Evolutionary conservation across 1,140 invertebrate species (phyloP).

Genomic region (Brachystomella parvula): DNA sequence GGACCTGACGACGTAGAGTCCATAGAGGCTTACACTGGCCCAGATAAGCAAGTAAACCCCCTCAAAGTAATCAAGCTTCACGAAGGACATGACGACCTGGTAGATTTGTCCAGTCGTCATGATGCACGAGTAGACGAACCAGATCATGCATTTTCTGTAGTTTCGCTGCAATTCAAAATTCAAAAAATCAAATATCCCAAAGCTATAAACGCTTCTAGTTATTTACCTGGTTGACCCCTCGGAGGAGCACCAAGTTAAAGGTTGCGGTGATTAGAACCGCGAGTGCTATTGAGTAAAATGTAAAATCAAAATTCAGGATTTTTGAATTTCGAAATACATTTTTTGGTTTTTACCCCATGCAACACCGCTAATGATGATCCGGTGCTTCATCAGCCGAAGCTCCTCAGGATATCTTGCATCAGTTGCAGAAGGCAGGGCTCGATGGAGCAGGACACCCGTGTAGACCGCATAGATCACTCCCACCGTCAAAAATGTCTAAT

Average conservation of each 20-base stretch:
- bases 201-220: not conserved
- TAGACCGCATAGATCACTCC: not conserved
- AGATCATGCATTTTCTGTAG: slow-evolving; percentile 10
- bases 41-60: slow-evolving; percentile 8
- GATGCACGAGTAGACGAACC: not conserved
- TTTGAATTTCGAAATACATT: not conserved
- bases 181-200: not conserved
- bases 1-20: slow-evolving; percentile 7
- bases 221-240: slow-evolving; percentile 4
- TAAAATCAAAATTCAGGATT: not conserved
- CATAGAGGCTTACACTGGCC: slow-evolving; percentile 4
- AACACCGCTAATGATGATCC: not conserved
- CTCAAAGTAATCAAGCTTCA: slow-evolving; percentile 2
- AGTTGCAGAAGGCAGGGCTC: not conserved
- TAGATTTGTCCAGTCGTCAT: slow-evolving; percentile 4
- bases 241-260: slow-evolving; percentile 4
- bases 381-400: not conserved
- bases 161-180: slow-evolving; percentile 7
- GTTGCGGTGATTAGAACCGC: not conserved
- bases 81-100: slow-evolving; percentile 6
- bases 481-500: not conserved
- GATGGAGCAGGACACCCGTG: not conserved
- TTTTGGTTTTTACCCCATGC: slow-evolving; percentile 1
- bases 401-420: not conserved
- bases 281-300: not conserved